Percentiles rank a stretch among this genome's conserved stretches.
Conservation (phyloP, 2,113 vertebrate species). For the Anhinga anhinga region DNA sequence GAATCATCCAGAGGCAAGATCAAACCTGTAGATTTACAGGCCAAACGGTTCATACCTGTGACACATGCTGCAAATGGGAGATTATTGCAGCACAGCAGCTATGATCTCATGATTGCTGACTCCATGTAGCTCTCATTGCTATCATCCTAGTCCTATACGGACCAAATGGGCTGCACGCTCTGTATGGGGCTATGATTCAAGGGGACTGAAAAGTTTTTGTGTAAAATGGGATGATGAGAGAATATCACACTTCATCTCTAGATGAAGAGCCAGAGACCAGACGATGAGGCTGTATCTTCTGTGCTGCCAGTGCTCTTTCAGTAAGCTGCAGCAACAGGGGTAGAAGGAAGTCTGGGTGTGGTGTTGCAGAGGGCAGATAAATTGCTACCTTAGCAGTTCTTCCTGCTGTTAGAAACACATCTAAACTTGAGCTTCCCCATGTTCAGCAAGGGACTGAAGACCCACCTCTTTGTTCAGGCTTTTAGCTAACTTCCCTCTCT, state of each 20-base stretch:
- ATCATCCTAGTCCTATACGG: neutral
- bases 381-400: conserved; percentile 3
- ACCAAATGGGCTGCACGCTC: neutral
- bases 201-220: neutral
- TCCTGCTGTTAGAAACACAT: neutral
- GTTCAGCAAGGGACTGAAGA: neutral
- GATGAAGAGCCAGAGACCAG: neutral
- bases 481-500: conserved; percentile 9
- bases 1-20: conserved; percentile 58
- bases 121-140: neutral
- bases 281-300: neutral
- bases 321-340: neutral
- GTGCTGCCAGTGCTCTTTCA: neutral
- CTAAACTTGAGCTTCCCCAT: neutral
- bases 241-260: neutral
- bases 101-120: neutral
- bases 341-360: conserved; percentile 3
- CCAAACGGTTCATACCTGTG: conserved; percentile 27
- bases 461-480: neutral
- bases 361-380: neutral
- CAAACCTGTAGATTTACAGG: conserved; percentile 63
- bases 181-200: neutral
- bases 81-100: neutral
- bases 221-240: neutral
- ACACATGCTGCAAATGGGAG: conserved; percentile 9